Evolutionary conservation across 2,113 vertebrate genomes (phyloP).

Genomic region (Semnornis frantzii): DNA sequence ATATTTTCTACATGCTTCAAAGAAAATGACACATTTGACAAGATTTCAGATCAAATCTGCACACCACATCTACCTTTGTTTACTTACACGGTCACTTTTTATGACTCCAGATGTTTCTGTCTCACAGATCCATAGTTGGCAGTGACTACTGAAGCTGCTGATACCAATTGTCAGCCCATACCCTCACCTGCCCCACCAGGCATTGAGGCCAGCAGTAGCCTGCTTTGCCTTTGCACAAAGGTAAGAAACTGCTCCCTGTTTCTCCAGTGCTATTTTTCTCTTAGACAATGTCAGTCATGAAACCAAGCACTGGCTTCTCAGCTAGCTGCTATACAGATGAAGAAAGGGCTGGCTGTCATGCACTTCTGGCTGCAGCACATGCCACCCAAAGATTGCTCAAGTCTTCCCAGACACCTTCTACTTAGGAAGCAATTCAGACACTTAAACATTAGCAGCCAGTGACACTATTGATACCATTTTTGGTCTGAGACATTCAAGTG

Average conservation of each 20-base stretch:
- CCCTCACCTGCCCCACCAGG: not conserved
- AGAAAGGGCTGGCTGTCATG: not conserved
- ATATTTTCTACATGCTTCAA: not conserved
- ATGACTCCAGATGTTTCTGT: too few species aligned
- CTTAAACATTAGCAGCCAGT: not conserved
- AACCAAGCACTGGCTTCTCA: not conserved
- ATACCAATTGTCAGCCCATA: not conserved
- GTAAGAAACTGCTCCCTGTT: not conserved
- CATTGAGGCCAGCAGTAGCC: not conserved
- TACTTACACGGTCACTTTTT: not conserved
- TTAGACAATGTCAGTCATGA: rapidly evolving
- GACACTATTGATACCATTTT: not conserved
- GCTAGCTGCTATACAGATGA: not conserved
- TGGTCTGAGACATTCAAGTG: not conserved
- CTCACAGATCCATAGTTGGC: not conserved
- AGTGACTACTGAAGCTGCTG: not conserved
- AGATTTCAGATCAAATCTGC: not conserved
- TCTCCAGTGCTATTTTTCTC: not conserved
- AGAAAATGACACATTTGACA: not conserved
- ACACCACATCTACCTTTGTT: not conserved
- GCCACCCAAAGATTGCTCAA: rapidly evolving
- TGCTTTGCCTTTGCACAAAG: not conserved
- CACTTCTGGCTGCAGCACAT: not conserved
- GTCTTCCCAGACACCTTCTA: not conserved
- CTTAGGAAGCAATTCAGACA: not conserved